Base-by-base conservation (phyloP, 2,797 vertebrate species). In the Melanotaenia trifasciata region DNA sequence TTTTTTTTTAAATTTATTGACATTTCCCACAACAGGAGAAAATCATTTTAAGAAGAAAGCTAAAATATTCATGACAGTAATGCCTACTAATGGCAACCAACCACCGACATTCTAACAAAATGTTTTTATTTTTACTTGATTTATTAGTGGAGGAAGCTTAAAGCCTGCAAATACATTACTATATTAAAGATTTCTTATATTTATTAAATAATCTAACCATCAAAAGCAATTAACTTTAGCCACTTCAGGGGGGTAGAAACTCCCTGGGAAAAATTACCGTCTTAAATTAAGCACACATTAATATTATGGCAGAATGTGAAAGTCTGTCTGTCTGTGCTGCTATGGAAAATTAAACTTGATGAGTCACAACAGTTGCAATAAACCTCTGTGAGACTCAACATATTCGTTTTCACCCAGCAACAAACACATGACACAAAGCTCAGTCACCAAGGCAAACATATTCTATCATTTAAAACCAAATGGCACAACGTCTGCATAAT, bases 151-250 rank as follows among this genome's bases (percentile, higher is more conserved):
- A 38, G 11, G 7, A 30, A 10, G 10, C 69, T 72, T 11, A 5
- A 0, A 72, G 78, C 73, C 61, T 67, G 64, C 40, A 66, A 74
- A 62, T 64, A 40, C 36, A 57, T 76, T 24, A 3, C 64, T 24
- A 14, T 64, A 80, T 84, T 74, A 77, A 12, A 74, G 75, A 80
- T 83, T 85, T 71, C 63, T 75, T 65, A 53, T 6, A 3, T 82
- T 87, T 67, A 80, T 83, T 69, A 72, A 79, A 79, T 67, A 83
- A 78, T 69, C 51, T 78, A 6, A 60, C 38, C 63, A 50, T 54
- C 32, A 35, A 45, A 40, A 78, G 68, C 24, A 30, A 50, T 76
- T 54, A 26, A 62, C 24, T 20, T 38, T 60, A n/a, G 64, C 0
- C 24, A 50, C 65, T 51, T 66, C 67, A 30, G 75, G 72, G 32